Evolutionary conservation across 2,888 invertebrate genomes (phyloP).

Genomic region (Nebria brevicollis): DNA sequence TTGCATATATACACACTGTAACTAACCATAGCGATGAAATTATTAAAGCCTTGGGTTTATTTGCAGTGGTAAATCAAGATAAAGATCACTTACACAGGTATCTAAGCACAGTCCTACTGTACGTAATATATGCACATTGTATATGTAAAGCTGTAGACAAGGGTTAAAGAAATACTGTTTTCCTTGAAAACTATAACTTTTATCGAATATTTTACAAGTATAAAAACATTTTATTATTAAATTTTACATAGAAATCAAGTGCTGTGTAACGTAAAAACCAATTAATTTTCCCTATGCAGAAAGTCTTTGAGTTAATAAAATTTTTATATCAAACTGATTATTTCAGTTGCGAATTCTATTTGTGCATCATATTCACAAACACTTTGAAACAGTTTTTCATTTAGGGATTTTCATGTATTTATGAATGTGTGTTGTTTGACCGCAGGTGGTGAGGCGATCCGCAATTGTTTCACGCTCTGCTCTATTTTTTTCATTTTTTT

Average conservation of each 20-base stretch:
- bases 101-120: not conserved
- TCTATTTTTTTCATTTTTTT: no score
- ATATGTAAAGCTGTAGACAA: no score
- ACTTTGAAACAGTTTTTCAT: no score
- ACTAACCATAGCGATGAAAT: not conserved
- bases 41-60: not conserved
- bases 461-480: no score
- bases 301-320: not conserved
- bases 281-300: not conserved
- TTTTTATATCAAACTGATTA: not conserved
- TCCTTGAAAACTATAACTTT: not conserved
- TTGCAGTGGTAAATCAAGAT: not conserved
- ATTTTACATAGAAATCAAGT: not conserved
- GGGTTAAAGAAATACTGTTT: not conserved
- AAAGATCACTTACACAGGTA: not conserved
- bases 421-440: no score
- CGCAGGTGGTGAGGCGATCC: no score
- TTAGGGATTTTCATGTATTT: no score
- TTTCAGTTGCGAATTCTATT: no score
- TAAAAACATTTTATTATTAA: not conserved
- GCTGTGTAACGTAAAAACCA: not conserved
- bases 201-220: not conserved
- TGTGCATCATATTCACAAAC: no score
- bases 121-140: no score
- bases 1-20: not conserved